Base-by-base conservation (phyloP, 2,113 vertebrate species). In the Microtus richardsoni region DNA sequence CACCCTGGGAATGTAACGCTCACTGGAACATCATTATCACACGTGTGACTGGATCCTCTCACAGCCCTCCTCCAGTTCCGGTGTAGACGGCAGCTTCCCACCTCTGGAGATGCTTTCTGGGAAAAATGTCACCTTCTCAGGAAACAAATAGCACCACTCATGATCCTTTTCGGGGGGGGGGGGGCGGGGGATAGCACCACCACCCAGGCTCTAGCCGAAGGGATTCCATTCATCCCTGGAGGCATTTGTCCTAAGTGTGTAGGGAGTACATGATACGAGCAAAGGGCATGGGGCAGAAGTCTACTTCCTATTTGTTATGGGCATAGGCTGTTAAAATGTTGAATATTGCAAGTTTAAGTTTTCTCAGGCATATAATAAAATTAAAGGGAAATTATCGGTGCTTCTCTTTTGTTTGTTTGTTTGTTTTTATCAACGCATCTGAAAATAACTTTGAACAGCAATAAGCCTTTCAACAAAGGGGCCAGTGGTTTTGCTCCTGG, bases 291-390 rank as follows among this genome's bases (percentile, higher is more conserved):
- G 28, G 83, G 54, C 91, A 91, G 44, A 9, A 22, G 33, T 39
- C 91, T 33, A 74, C 91, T 90, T 54, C 54, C 39, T 1, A 0
- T 0, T 1, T 91, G 36, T 85, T 89, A 39, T 21, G 82, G 73
- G 89, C 64, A 52, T 30, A 74, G 41, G 12, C 82, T 94, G 75
- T 64, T 80, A 39, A 86, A 93, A 28, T 58, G 60, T 9, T 90
- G 74, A 91, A 26, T 66, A 71, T 13, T 89, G 84, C 49, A 92
- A 87, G 88, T 95, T 85, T 97, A 94, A 92, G 91, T 91, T 98
- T 97, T 97, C 94, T 97, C 88, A 94, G 95, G 89, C 95, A 82
- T 88, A 58, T 49, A 47, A 96, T 97, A 64, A 96, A 97, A 84
- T 93, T 2, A 22, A 96, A 91, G 86, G 80, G 85, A 62, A 92